Percentiles rank a stretch among this genome's conserved stretches.
phyloP scores from a whole-genome alignment of 1,140 invertebrate genomes.

The Hormaphis cornu region DNA sequence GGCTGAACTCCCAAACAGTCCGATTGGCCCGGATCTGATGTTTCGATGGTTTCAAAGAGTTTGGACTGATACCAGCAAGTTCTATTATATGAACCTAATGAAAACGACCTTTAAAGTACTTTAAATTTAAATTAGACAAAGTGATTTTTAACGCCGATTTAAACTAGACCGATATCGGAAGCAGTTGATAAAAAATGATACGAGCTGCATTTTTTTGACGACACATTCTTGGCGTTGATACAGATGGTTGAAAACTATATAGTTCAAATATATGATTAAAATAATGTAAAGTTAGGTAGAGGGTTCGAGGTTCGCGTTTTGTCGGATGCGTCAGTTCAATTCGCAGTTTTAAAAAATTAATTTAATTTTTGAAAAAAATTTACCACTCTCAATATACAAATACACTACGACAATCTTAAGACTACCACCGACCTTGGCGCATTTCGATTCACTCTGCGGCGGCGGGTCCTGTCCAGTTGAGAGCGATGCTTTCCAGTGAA shows the following conservation, averaged over 20 bases:
- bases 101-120: not conserved
- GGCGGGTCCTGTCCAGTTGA: not conserved
- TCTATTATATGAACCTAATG: not conserved
- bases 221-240: too few species aligned
- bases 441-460: not conserved
- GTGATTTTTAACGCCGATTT: too few species aligned
- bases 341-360: too few species aligned
- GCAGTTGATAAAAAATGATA: too few species aligned
- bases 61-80: not conserved
- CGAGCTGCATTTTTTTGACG: too few species aligned
- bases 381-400: too few species aligned
- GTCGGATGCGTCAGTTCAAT: too few species aligned
- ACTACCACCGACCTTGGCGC: not conserved
- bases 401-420: not conserved
- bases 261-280: too few species aligned
- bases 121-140: not conserved
- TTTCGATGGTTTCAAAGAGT: not conserved
- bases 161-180: not conserved
- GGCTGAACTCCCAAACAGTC: not conserved
- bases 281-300: too few species aligned
- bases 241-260: too few species aligned
- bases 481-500: not conserved
- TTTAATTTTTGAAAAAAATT: too few species aligned
- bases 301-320: too few species aligned
- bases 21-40: not conserved